Conservation (phyloP, 2,888 invertebrate genomes). For the Epinotia nisella region DNA sequence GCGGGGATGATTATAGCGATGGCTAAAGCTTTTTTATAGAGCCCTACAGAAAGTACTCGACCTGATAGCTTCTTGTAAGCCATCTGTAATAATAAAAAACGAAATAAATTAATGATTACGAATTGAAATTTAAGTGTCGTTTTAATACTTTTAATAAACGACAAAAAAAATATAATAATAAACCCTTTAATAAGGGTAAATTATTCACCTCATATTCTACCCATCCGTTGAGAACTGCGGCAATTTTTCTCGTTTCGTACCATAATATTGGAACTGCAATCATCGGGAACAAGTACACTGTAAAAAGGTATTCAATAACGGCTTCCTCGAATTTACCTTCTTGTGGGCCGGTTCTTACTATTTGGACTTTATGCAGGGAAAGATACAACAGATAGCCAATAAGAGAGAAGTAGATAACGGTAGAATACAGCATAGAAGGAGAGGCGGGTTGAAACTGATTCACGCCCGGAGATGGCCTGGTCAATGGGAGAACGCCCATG, state of each 20-base stretch:
- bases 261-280: conserved; percentile 86
- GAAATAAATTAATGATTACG: neutral
- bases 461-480: conserved; percentile 76
- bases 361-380: conserved; percentile 86
- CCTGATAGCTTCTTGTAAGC: conserved; percentile 86
- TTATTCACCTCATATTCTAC: conserved; percentile 88
- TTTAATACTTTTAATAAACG: too few species aligned
- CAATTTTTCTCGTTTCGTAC: conserved; percentile 88
- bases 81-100: conserved; percentile 64
- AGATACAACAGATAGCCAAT: conserved; percentile 85
- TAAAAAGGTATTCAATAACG: conserved; percentile 89
- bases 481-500: conserved; percentile 87
- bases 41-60: conserved; percentile 81
- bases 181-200: too few species aligned
- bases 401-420: conserved; percentile 77
- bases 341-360: conserved; percentile 77
- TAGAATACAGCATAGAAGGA: conserved; percentile 85
- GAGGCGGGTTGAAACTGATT: conserved; percentile 80
- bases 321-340: conserved; percentile 90
- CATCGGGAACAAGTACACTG: conserved; percentile 89
- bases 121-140: too few species aligned
- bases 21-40: conserved; percentile 85
- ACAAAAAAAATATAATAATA: too few species aligned
- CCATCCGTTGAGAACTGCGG: conserved; percentile 86
- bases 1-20: conserved; percentile 86